A percentile compares a stretch with the other conserved stretches of the same genome.
These are phyloP conservation scores for Myotis pilosus DNA, from an alignment of 2,797 vertebrate genomes.

Conservation along the genomic window DNA sequence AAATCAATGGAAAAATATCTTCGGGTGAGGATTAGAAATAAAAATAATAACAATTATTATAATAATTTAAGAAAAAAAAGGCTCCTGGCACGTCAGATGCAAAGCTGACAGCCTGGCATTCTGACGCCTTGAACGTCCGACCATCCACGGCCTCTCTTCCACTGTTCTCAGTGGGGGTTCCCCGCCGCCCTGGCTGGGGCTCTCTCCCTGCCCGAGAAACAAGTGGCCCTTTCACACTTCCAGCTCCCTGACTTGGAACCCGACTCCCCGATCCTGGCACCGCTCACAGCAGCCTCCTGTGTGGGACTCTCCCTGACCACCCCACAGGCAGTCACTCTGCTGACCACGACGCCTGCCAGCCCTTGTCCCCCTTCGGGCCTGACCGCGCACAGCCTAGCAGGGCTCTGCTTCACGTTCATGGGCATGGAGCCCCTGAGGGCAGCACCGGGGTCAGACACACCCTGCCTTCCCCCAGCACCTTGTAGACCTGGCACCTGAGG, in stretches of 20 bases:
- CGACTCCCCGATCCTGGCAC: too few relatives aligned
- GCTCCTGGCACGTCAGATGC: neutral
- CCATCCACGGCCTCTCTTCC: neutral
- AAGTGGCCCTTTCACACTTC: neutral
- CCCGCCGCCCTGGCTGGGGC: too few relatives aligned
- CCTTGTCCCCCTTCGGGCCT: neutral
- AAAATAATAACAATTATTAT: too few relatives aligned
- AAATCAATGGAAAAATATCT: too few relatives aligned
- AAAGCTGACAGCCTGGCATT: neutral
- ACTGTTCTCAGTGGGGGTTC: neutral
- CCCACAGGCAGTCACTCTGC: neutral
- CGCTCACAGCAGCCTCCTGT: neutral
- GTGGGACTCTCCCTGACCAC: neutral
- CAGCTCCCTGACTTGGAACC: neutral
- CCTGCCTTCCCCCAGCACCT: neutral
- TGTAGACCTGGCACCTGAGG: neutral
- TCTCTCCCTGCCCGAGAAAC: neutral
- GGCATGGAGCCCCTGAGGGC: neutral
- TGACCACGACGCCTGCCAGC: neutral
- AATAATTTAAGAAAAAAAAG: too few relatives aligned
- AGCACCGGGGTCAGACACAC: neutral
- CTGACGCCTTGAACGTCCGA: fast-evolving
- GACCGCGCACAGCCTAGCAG: neutral
- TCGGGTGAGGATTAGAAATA: too few relatives aligned
- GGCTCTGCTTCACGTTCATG: fast-evolving